These are phyloP conservation scores for Acronicta psi DNA, from an alignment of 2,888 invertebrate species.

Conservation along the genomic window DNA sequence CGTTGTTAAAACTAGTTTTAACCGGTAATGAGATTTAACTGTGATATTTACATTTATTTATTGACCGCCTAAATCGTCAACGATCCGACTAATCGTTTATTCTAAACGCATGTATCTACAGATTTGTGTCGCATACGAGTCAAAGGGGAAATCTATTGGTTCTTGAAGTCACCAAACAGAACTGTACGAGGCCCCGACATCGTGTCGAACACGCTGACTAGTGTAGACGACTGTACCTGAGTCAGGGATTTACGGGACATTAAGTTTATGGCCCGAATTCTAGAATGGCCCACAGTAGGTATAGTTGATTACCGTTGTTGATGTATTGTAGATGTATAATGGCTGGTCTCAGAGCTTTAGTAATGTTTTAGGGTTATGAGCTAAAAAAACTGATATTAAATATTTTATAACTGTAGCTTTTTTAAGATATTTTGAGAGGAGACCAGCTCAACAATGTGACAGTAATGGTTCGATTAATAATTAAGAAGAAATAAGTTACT, in stretches of 20 bases:
- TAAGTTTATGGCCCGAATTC: neutral
- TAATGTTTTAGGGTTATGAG: no score
- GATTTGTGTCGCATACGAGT: conserved; percentile 53
- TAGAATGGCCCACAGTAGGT: neutral
- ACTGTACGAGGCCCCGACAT: conserved; percentile 20
- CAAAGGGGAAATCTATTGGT: conserved; percentile 61
- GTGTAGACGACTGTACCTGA: conserved; percentile 11
- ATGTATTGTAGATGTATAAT: neutral
- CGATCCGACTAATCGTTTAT: conserved; percentile 15
- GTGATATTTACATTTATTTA: no score
- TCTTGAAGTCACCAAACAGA: conserved; percentile 30
- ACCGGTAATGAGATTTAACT: no score
- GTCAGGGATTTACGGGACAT: conserved; percentile 22
- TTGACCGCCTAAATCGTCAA: no score
- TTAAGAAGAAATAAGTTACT: no score
- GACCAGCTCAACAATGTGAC: no score
- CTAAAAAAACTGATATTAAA: no score
- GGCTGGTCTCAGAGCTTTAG: no score
- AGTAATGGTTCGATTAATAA: no score
- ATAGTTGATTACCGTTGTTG: neutral
- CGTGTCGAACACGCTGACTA: conserved; percentile 34
- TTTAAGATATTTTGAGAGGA: no score
- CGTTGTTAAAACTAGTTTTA: no score
- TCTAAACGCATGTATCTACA: conserved; percentile 37
- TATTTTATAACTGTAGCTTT: no score